A percentile compares a stretch with the other conserved stretches of the same genome.
Evolutionary conservation across 1,140 invertebrate species (phyloP).

Genomic region (Camponotus vicinus): DNA sequence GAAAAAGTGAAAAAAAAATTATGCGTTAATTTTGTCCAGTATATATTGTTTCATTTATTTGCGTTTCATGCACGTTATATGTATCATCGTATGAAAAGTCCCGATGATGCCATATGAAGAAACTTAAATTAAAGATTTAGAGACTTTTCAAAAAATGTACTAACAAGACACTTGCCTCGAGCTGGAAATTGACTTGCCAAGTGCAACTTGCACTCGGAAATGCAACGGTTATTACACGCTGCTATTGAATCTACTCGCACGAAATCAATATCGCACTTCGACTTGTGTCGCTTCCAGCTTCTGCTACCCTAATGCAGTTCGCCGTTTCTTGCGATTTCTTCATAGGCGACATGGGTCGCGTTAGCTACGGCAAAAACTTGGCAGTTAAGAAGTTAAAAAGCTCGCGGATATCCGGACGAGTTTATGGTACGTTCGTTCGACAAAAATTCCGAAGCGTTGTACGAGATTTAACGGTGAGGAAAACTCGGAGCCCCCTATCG

Average conservation of each 20-base stretch:
- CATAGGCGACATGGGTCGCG: not conserved
- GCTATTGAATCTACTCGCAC: not conserved
- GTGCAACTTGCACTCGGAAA: constrained; percentile 1
- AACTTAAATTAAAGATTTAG: no score
- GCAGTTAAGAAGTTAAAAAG: constrained; percentile 34
- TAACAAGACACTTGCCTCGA: not conserved
- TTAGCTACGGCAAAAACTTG: not conserved
- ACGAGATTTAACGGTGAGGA: constrained; percentile 38
- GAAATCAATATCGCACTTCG: not conserved
- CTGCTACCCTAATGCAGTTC: not conserved
- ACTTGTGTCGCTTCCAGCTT: not conserved
- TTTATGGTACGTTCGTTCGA: constrained; percentile 17
- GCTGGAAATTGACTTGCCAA: not conserved
- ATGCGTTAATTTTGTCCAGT: no score
- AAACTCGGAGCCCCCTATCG: not conserved
- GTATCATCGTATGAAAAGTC: no score
- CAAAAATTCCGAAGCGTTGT: constrained; percentile 47
- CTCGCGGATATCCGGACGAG: constrained; percentile 44
- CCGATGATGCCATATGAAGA: no score
- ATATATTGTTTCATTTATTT: no score
- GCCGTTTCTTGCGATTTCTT: not conserved
- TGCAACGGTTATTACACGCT: not conserved
- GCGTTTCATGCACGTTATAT: no score
- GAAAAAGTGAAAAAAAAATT: no score
- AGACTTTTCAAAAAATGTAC: not conserved